A percentile compares a stretch with the other conserved stretches of the same genome.
phyloP scores from a whole-genome alignment of 2,113 vertebrate genomes.

The Oncorhynchus tshawytscha region DNA sequence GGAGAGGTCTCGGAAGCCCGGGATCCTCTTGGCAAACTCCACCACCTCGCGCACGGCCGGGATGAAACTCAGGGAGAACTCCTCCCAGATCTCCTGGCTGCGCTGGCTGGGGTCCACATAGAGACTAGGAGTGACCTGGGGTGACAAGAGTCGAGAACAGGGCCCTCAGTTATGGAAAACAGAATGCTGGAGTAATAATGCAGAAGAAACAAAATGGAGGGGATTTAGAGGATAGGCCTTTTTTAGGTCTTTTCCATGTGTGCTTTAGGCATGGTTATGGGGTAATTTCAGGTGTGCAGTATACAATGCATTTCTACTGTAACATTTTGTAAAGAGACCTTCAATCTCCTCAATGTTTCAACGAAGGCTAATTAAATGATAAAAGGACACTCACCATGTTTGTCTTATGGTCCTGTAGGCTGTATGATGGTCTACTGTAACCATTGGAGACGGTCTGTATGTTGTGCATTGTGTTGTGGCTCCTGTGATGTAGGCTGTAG shows the following conservation, averaged over 20 bases:
- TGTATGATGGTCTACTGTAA: constrained; percentile 54
- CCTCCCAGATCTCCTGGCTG: constrained; percentile 96
- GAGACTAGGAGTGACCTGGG: constrained; percentile 89
- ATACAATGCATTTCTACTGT: neutral
- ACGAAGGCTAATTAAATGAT: neutral
- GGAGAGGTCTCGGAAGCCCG: constrained; percentile 90
- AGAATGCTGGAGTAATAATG: too few species aligned
- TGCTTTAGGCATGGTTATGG: neutral
- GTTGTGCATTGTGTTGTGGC: constrained; percentile 19
- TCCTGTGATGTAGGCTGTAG: constrained; percentile 59
- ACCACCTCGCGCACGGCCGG: constrained; percentile 96
- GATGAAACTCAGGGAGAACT: constrained; percentile 97
- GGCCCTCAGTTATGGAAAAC: neutral
- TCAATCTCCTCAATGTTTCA: neutral
- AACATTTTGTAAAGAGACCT: neutral
- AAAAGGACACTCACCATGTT: constrained; percentile 83
- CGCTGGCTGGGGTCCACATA: constrained; percentile 88
- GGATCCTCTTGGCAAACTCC: constrained; percentile 94
- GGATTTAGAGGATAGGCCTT: neutral
- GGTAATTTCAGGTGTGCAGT: neutral
- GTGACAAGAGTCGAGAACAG: neutral
- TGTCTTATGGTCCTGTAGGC: constrained; percentile 73
- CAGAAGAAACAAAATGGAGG: neutral
- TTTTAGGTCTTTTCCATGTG: too few species aligned
- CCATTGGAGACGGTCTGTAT: constrained; percentile 22